phyloP scores from a whole-genome alignment of 2,888 invertebrate genomes.

The Synanthedon formicaeformis region DNA sequence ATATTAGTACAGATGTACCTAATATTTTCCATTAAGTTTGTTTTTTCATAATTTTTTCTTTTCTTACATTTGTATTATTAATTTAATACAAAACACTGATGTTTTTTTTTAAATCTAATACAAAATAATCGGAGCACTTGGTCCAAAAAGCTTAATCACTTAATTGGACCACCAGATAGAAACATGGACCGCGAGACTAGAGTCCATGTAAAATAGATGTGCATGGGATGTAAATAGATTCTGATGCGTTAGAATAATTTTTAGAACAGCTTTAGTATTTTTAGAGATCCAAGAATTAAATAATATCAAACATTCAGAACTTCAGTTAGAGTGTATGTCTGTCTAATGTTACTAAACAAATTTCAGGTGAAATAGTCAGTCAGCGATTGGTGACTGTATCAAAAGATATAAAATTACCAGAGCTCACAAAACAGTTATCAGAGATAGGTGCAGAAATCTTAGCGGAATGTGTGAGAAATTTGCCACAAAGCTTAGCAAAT shows the following conservation, averaged over 20 bases:
- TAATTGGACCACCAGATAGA: too few relatives aligned
- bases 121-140: too few relatives aligned
- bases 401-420: constrained; percentile 72
- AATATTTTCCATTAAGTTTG: constrained; percentile 1
- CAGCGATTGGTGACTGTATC: constrained; percentile 70
- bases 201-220: too few relatives aligned
- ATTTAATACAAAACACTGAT: constrained; percentile 12
- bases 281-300: too few relatives aligned
- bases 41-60: constrained; percentile 10
- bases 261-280: too few relatives aligned
- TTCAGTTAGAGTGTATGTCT: too few relatives aligned
- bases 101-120: too few relatives aligned
- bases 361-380: constrained; percentile 69
- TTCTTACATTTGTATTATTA: constrained; percentile 1
- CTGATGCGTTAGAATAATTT: too few relatives aligned
- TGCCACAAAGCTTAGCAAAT: constrained; percentile 71
- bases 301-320: too few relatives aligned
- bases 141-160: too few relatives aligned
- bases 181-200: too few relatives aligned
- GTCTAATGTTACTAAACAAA: background rate
- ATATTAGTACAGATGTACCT: background rate
- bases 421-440: constrained; percentile 75
- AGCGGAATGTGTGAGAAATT: constrained; percentile 68
- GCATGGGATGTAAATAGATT: too few relatives aligned
- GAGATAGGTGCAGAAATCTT: constrained; percentile 77